These are phyloP conservation scores for Dinoponera quadriceps DNA, from an alignment of 1,140 invertebrate genomes.

Conservation along the genomic window DNA sequence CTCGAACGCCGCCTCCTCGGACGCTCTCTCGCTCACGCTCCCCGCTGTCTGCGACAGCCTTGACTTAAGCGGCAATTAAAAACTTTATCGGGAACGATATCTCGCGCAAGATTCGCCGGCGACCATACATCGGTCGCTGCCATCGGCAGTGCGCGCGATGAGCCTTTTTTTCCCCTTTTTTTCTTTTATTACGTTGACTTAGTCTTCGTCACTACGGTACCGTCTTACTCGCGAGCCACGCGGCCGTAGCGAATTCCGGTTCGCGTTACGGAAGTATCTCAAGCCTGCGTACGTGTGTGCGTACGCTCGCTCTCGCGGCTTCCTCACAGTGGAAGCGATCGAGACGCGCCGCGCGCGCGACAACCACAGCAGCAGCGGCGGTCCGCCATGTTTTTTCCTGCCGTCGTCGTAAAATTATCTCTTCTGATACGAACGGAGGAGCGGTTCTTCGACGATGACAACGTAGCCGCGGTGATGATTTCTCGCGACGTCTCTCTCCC, in stretches of 20 bases:
- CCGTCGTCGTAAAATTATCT: not conserved
- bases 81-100: slow-evolving; percentile 27
- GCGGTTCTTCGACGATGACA: not conserved
- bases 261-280: slow-evolving; percentile 26
- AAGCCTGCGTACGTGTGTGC: not conserved
- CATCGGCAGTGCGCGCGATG: not conserved
- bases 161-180: not conserved
- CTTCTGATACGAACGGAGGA: not conserved
- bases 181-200: not conserved
- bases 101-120: not conserved
- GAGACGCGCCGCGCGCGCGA: not conserved
- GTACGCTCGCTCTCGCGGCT: not conserved
- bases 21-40: not conserved
- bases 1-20: slow-evolving; percentile 8
- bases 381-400: slow-evolving; percentile 7
- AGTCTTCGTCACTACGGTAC: not conserved
- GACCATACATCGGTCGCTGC: not conserved
- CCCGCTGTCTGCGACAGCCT: not conserved
- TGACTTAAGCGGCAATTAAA: slow-evolving; percentile 2
- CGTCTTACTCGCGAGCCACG: not conserved
- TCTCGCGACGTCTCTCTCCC: no score
- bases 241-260: slow-evolving; percentile 12
- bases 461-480: no score
- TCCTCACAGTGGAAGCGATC: slow-evolving; percentile 4
- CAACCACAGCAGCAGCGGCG: not conserved